Conservation (phyloP, 2,797 vertebrate genomes). For the Moxostoma hubbsi region DNA sequence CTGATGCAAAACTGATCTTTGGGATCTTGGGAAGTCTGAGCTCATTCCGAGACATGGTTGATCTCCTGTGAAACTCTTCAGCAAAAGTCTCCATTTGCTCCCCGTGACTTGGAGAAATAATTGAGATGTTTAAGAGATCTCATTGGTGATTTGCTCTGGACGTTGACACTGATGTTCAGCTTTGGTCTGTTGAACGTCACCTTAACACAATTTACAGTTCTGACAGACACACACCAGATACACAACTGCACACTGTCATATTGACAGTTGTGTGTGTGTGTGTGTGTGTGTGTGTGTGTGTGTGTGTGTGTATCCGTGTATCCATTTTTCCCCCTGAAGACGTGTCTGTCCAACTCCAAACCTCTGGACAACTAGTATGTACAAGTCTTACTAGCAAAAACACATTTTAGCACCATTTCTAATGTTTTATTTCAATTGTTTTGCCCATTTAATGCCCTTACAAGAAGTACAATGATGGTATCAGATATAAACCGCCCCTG, state of each 20-base stretch:
- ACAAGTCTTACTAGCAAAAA: constrained; percentile 10
- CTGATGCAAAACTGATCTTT: neutral
- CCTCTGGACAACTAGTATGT: too few relatives aligned
- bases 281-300: too few relatives aligned
- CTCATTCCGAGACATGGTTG: neutral
- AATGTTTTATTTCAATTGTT: neutral
- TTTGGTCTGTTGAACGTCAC: constrained; percentile 48
- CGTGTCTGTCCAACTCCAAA: neutral
- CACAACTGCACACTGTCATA: constrained; percentile 59
- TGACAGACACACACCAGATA: constrained; percentile 61
- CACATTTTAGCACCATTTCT: neutral
- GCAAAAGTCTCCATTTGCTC: neutral
- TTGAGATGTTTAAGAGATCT: neutral
- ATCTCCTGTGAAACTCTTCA: neutral
- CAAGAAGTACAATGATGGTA: neutral
- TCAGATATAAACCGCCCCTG: neutral
- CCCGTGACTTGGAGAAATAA: neutral
- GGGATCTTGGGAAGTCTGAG: neutral
- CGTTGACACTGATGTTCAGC: constrained; percentile 17
- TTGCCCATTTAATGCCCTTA: neutral
- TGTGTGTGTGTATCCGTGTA: neutral
- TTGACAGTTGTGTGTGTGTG: constrained; percentile 52
- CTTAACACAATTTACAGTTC: constrained; percentile 66
- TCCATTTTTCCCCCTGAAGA: constrained; percentile 40
- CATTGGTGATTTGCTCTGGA: constrained; percentile 1